A percentile compares a stretch with the other conserved stretches of the same genome.
These are phyloP conservation scores for Kradibia gibbosae DNA, from an alignment of 1,140 invertebrate genomes.

Conservation along the genomic window DNA sequence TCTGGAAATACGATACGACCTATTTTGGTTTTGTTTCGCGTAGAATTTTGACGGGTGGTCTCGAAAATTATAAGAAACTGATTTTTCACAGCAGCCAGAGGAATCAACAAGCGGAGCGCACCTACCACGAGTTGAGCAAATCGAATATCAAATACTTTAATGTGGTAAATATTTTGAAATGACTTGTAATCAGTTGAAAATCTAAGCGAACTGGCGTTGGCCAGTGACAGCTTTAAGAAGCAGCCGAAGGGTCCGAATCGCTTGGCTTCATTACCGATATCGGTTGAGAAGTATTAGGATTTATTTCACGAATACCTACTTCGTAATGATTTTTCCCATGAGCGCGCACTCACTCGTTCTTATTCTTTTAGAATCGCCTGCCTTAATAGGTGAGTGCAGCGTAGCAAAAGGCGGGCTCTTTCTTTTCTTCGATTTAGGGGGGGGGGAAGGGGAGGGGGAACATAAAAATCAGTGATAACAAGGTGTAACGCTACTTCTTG, in stretches of 20 bases:
- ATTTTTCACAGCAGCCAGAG: too few relatives aligned
- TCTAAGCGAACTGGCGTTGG: too few relatives aligned
- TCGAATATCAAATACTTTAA: too few relatives aligned
- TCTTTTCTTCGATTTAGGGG: constrained; percentile 43
- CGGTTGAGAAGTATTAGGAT: too few relatives aligned
- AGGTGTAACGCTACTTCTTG: constrained; percentile 56
- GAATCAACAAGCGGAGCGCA: too few relatives aligned
- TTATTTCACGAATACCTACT: too few relatives aligned
- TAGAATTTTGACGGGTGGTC: background rate
- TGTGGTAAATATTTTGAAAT: too few relatives aligned
- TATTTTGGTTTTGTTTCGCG: background rate
- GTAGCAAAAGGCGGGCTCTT: constrained; percentile 54
- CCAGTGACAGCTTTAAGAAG: too few relatives aligned
- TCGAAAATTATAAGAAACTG: background rate
- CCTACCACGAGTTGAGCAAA: too few relatives aligned
- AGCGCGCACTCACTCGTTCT: constrained; percentile 8
- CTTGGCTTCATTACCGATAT: constrained; percentile 26
- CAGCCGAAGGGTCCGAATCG: background rate
- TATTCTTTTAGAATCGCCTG: background rate
- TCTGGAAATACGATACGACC: constrained; percentile 7
- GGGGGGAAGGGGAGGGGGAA: constrained; percentile 27
- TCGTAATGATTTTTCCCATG: constrained; percentile 51
- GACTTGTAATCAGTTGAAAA: too few relatives aligned
- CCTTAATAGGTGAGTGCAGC: background rate
- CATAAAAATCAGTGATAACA: constrained; percentile 66